Base-by-base conservation (phyloP, 2,797 vertebrate genomes). In the Tenualosa ilisha region DNA sequence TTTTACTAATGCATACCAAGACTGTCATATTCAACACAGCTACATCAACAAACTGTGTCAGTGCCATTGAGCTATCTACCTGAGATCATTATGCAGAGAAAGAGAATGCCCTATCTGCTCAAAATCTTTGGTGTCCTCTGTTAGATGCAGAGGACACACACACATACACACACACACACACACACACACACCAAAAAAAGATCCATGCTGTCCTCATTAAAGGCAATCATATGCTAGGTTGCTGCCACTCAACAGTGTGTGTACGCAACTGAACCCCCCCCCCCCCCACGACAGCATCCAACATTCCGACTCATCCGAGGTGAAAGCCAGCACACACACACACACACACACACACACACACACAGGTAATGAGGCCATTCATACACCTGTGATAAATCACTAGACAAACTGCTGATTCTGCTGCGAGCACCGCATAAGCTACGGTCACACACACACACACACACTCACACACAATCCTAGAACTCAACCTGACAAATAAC, bases 331-430 rank as follows among this genome's bases (percentile, higher is more conserved):
- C 92, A 94, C 96, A 94, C 90, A 91, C 93, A 93, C 93, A 95
- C 93, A 94, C 92, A 94, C 96, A 94, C 90, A 91, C 93, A 93
- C 93, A 95, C 92, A 94, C 96, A 94, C 90, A 91, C 93, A 93
- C 93, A 95, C 93, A 94, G 95, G 95, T 96, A 96, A 96, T 94
- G 94, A 96, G 94, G 92, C 95, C 93, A 94, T 96, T 96, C 95
- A 94, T 91, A 90, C 90, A 90, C 90, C 85, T 91, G 89, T 92
- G 92, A 94, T 95, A 96, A 96, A 96, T 96, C 95, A 95, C 94
- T 96, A 93, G 94, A 92, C 88, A 89, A 91, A 89, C 91, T 92
- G 93, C 91, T 90, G 93, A 95, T 93, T 91, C 92, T 88, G 88
- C 92, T 95, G 89, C 85, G 94, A 91, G 93, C 31, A 37, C 31